Percentiles rank a stretch among this genome's conserved stretches.
phyloP scores from a whole-genome alignment of 2,797 vertebrate species.

The Erethizon dorsatum region DNA sequence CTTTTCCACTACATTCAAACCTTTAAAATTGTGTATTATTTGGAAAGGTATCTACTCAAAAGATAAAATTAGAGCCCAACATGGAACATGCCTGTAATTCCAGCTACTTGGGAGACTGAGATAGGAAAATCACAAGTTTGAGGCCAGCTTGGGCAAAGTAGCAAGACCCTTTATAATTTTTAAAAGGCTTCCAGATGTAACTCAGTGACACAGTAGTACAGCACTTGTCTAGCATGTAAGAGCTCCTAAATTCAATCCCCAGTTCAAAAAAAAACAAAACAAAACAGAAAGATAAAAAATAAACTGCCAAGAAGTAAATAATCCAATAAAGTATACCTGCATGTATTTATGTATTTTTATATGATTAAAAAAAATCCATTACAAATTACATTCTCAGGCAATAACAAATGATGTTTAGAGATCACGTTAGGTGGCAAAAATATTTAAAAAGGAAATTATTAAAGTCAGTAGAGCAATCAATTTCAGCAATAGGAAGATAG shows the following conservation, averaged over 20 bases:
- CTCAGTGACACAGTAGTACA: background rate
- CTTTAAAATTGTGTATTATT: conserved; percentile 3
- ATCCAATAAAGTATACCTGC: background rate
- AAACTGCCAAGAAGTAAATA: background rate
- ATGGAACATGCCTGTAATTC: background rate
- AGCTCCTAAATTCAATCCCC: background rate
- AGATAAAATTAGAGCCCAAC: background rate
- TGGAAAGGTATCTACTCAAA: background rate
- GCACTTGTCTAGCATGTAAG: background rate
- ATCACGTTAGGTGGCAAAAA: conserved; percentile 23
- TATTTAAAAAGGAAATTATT: background rate
- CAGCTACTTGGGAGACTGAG: background rate
- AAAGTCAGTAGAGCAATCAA: background rate
- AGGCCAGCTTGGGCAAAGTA: background rate
- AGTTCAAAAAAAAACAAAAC: background rate
- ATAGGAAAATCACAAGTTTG: background rate
- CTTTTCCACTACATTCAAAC: background rate
- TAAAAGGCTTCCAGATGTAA: background rate
- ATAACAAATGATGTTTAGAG: background rate
- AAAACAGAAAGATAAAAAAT: background rate
- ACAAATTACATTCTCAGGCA: conserved; percentile 1
- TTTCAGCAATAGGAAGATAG: background rate
- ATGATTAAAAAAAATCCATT: background rate
- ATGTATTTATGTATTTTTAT: background rate
- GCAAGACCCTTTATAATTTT: background rate